Evolutionary conservation across 30 jellyfish, hydroid and myxozoan genomes (phyloP).

Genomic region (Hydractinia echinata): DNA sequence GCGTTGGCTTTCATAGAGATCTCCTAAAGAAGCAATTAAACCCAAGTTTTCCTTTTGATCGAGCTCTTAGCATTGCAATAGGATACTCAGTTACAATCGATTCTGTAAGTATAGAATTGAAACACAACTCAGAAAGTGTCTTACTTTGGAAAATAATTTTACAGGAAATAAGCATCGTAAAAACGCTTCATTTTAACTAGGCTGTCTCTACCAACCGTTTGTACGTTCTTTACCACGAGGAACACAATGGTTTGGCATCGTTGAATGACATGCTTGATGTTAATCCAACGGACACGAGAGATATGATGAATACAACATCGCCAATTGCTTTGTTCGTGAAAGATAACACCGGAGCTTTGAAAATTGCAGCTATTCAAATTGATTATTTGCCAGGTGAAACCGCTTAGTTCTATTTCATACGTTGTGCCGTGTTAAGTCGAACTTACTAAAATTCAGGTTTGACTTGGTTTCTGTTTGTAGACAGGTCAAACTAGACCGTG

Average conservation of each 20-base stretch:
- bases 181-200: neutral
- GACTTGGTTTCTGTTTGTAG: too few relatives aligned
- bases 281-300: conserved; percentile 49
- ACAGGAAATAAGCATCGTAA: too few relatives aligned
- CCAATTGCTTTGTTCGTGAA: conserved; percentile 62
- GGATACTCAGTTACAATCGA: too few relatives aligned
- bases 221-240: conserved; percentile 9
- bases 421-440: neutral
- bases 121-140: too few relatives aligned
- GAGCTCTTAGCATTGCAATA: too few relatives aligned
- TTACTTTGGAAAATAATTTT: too few relatives aligned
- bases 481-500: too few relatives aligned
- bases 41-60: too few relatives aligned
- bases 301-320: conserved; percentile 37
- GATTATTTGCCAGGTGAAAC: conserved; percentile 25
- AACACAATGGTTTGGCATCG: conserved; percentile 7
- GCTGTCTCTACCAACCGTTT: conserved; percentile 4
- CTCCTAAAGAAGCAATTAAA: too few relatives aligned
- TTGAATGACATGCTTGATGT: conserved; percentile 50
- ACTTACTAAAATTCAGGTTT: neutral
- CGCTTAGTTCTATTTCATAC: neutral
- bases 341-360: conserved; percentile 44
- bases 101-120: too few relatives aligned
- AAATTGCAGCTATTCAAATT: conserved; percentile 73
- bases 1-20: too few relatives aligned